Percentiles rank a stretch among this genome's conserved stretches.
phyloP scores from a whole-genome alignment of 1,140 invertebrate genomes.

The Apocrypta bakeri region DNA sequence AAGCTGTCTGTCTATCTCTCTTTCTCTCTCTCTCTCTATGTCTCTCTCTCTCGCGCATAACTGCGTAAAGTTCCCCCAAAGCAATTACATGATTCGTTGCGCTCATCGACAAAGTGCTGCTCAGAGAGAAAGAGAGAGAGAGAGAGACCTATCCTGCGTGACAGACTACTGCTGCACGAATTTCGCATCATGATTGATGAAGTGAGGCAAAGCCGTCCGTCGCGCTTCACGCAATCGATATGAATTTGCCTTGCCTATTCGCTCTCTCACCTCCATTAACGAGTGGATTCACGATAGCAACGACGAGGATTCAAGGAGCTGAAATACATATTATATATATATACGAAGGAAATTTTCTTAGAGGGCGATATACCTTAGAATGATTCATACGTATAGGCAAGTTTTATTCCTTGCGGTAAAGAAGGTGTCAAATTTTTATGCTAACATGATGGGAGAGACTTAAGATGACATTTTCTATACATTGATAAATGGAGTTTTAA shows the following conservation, averaged over 20 bases:
- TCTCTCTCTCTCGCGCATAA: background rate
- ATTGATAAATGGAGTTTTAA: too few species aligned
- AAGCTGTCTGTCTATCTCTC: too few species aligned
- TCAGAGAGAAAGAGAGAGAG: too few species aligned
- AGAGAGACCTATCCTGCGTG: background rate
- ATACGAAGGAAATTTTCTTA: background rate
- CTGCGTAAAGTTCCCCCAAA: slow-evolving; percentile 6
- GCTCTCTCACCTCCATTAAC: background rate
- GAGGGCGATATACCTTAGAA: background rate
- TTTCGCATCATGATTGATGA: slow-evolving; percentile 23
- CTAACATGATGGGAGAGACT: too few species aligned
- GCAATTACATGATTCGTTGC: slow-evolving; percentile 38
- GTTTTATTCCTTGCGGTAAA: too few species aligned
- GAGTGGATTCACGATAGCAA: background rate
- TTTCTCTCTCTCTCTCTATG: too few species aligned
- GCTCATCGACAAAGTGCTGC: background rate
- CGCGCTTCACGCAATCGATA: slow-evolving; percentile 27
- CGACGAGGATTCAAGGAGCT: background rate
- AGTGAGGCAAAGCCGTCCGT: background rate
- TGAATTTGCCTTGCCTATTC: slow-evolving; percentile 17
- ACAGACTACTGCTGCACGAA: background rate
- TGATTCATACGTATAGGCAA: background rate
- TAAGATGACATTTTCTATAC: too few species aligned
- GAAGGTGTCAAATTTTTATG: background rate
- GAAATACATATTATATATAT: background rate